A percentile compares a stretch with the other conserved stretches of the same genome.
Evolutionary conservation across 2,888 invertebrate genomes (phyloP).

Genomic region (Tipula lateralis): DNA sequence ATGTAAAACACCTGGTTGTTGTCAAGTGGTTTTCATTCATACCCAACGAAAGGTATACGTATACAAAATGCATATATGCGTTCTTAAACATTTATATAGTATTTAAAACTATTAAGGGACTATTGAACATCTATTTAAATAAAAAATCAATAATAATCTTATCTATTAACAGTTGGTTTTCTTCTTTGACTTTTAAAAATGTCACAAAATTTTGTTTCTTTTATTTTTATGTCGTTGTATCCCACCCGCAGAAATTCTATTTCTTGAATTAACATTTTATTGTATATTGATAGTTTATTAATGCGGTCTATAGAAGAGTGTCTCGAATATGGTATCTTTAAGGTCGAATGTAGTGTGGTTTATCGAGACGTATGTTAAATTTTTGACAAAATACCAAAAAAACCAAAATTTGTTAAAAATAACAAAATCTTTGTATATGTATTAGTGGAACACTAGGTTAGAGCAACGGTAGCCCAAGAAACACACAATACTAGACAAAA

Average conservation of each 20-base stretch:
- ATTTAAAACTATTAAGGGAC: neutral
- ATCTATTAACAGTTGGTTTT: conserved; percentile 20
- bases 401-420: too few relatives aligned
- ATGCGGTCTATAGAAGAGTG: neutral
- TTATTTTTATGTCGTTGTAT: neutral
- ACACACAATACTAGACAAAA: too few relatives aligned
- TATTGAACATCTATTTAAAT: neutral
- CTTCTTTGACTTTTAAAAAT: neutral
- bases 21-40: conserved; percentile 21
- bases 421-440: too few relatives aligned
- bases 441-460: too few relatives aligned
- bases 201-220: conserved; percentile 19
- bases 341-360: too few relatives aligned
- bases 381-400: too few relatives aligned
- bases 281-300: neutral
- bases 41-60: neutral
- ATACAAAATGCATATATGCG: neutral
- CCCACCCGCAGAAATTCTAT: conserved; percentile 14
- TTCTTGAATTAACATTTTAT: neutral
- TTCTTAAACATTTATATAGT: neutral
- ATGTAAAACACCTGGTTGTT: conserved; percentile 28
- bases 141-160: conserved; percentile 5
- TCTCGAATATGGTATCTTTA: neutral
- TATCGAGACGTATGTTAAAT: too few relatives aligned
- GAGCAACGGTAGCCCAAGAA: too few relatives aligned